Conservation (phyloP, 2,797 vertebrate genomes). For the Pangasius macronema region DNA sequence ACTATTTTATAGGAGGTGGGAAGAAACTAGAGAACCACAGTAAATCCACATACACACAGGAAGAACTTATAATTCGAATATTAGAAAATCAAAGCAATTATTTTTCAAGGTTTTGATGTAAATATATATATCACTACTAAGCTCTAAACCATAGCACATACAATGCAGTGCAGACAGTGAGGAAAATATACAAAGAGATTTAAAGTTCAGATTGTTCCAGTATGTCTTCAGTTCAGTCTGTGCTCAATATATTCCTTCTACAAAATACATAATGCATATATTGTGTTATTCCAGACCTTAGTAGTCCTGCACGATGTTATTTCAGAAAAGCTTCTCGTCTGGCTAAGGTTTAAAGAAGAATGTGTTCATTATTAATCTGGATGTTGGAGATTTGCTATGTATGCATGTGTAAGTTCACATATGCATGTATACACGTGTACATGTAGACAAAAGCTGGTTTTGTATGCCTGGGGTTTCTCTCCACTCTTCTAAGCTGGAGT, state of each 20-base stretch:
- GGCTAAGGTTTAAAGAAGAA: slow-evolving; percentile 22
- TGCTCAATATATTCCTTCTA: background rate
- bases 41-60: background rate
- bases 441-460: slow-evolving; percentile 16
- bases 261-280: background rate
- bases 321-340: background rate
- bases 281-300: slow-evolving; percentile 4
- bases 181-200: background rate
- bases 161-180: background rate
- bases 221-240: background rate
- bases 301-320: background rate
- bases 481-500: slow-evolving; percentile 42
- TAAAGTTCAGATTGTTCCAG: background rate
- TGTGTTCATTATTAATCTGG: slow-evolving; percentile 24
- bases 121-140: background rate
- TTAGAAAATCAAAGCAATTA: background rate
- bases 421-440: background rate
- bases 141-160: background rate
- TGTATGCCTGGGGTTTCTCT: slow-evolving; percentile 26
- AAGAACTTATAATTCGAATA: background rate
- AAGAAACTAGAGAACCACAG: background rate
- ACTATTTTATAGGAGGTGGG: background rate
- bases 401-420: background rate
- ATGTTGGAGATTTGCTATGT: slow-evolving; percentile 14
- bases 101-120: background rate